Evolutionary conservation across 2,113 vertebrate genomes (phyloP), one percentile per base, ranked within the genome.

Genomic region (Mesitornis unicolor): DNA sequence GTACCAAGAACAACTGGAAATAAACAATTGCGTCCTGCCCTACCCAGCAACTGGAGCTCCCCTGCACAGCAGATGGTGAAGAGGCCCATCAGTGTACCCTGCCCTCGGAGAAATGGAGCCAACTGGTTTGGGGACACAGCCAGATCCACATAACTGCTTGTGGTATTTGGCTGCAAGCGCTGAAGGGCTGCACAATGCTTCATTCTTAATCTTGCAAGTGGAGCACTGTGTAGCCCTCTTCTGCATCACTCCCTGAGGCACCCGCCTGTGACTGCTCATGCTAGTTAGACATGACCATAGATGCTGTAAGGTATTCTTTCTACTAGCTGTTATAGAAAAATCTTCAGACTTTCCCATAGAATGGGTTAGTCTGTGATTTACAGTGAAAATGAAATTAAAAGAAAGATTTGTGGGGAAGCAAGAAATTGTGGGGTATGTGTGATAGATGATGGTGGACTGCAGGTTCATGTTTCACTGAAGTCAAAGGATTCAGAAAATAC

Each of bases 161-260:
- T 77, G 71, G 76, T 83, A 42, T 86, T 94, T 96, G 90, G 88
- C 93, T 74, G 35, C 35, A 42, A 67, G 47, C 75, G 93, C 87
- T 59, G 33, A 74, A 87, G 35, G 54, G 15, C 50, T 51, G 63
- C 78, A 91, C 87, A 95, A 63, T 84, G 50, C 38, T 95, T 56
- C 85, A 68, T 90, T 95, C 92, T 93, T 43, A 33, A 7, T 17
- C 12, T 1, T 70, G 67, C 59, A 56, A 86, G 71, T n/a, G 26
- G 38, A 90, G 43, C 21, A 33, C 71, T 65, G 24, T 48, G 45
- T 5, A 63, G 33, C 48, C 25, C 29, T 85, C 48, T 83, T 79
- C 31, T 47, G 35, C 45, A 59, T 38, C 26, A 16, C 64, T 35
- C 36, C 40, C 64, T 15, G 40, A 50, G 61, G 67, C 22, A 63